A percentile compares a stretch with the other conserved stretches of the same genome.
These are phyloP conservation scores for Chaetodon auriga DNA, from an alignment of 2,113 vertebrate species.

Conservation along the genomic window DNA sequence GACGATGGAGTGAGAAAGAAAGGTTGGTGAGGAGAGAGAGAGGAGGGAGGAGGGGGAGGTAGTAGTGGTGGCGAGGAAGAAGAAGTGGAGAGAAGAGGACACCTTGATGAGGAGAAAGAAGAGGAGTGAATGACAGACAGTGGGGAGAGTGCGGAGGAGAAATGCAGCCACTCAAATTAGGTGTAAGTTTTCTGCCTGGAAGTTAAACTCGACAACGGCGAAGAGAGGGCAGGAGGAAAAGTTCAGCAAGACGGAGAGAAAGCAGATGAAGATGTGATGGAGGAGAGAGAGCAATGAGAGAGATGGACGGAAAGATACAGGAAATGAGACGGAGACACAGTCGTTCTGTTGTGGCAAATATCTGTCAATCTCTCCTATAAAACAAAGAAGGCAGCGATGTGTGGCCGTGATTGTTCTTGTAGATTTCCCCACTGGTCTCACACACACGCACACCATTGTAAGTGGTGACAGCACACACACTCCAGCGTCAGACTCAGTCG, in stretches of 20 bases:
- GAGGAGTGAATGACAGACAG: conserved; percentile 4
- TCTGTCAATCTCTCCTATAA: conserved; percentile 56
- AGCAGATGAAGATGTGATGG: conserved; percentile 12
- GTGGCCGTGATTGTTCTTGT: conserved; percentile 68
- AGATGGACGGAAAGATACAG: conserved; percentile 31
- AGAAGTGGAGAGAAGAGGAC: conserved; percentile 12
- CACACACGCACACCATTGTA: conserved; percentile 33
- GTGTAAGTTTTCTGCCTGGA: background rate
- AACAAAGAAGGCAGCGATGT: conserved; percentile 71
- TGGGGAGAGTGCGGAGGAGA: background rate
- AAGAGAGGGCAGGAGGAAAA: background rate
- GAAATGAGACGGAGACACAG: conserved; percentile 44
- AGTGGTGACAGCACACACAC: conserved; percentile 21
- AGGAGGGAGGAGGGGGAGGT: background rate
- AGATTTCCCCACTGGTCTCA: conserved; percentile 76
- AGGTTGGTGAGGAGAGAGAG: background rate
- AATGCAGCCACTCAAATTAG: conserved; percentile 22
- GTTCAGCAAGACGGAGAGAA: background rate
- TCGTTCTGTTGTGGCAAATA: conserved; percentile 58
- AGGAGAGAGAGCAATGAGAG: conserved; percentile 8
- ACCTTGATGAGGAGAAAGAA: conserved; percentile 44
- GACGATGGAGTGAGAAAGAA: conserved; percentile 15
- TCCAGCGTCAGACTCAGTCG: conserved; percentile 37
- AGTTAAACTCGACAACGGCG: conserved; percentile 1
- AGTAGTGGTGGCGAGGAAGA: background rate